Percentiles rank a stretch among this genome's conserved stretches.
phyloP scores from a whole-genome alignment of 2,888 invertebrate species.

The Cyclophora albipunctata region DNA sequence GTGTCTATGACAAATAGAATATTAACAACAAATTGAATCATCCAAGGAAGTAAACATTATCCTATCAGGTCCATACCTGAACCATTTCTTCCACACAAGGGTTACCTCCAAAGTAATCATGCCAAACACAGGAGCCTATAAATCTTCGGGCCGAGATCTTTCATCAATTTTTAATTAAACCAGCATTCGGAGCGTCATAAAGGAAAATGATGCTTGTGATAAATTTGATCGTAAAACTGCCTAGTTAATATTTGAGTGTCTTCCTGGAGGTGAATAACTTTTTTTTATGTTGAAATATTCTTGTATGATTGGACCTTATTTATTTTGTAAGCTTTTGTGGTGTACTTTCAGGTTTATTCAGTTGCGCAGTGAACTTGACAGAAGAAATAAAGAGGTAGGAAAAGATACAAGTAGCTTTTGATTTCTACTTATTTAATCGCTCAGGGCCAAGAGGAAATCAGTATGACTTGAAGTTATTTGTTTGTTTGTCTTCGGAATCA shows the following conservation, averaged over 20 bases:
- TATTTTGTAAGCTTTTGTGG: constrained; percentile 6
- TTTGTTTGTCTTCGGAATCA: too few relatives aligned
- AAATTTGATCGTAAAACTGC: constrained; percentile 27
- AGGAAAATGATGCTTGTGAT: constrained; percentile 26
- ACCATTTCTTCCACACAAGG: too few relatives aligned
- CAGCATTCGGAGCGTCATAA: constrained; percentile 22
- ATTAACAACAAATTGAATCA: too few relatives aligned
- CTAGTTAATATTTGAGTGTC: constrained; percentile 28
- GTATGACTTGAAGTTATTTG: too few relatives aligned
- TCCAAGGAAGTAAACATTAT: too few relatives aligned
- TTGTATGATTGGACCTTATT: constrained; percentile 1
- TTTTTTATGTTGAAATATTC: constrained; percentile 1
- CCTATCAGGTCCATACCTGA: too few relatives aligned
- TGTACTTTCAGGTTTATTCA: neutral
- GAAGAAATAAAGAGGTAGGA: too few relatives aligned
- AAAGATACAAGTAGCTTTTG: too few relatives aligned
- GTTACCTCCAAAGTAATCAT: constrained; percentile 7
- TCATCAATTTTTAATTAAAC: constrained; percentile 40
- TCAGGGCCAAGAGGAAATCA: too few relatives aligned
- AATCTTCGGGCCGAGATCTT: constrained; percentile 20
- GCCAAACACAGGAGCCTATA: constrained; percentile 8
- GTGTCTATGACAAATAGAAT: too few relatives aligned
- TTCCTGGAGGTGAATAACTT: constrained; percentile 17
- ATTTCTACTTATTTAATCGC: too few relatives aligned
- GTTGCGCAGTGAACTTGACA: too few relatives aligned